A percentile compares a stretch with the other conserved stretches of the same genome.
Conservation (phyloP, 1,140 invertebrate species). For the Macrosteles quadrilineatus region DNA sequence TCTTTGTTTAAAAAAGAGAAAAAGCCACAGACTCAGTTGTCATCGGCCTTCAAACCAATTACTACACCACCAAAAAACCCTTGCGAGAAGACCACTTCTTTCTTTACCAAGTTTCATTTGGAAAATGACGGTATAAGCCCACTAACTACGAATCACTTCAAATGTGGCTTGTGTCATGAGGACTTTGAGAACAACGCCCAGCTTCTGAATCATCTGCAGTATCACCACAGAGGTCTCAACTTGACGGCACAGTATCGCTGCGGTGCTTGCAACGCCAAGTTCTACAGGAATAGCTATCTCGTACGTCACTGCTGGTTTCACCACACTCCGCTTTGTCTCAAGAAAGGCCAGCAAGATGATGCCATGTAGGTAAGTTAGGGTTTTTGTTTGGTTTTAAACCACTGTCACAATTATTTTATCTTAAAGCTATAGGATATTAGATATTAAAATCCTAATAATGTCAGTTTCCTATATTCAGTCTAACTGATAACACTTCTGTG, state of each 20-base stretch:
- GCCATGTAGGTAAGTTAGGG: too few relatives aligned
- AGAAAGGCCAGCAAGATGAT: constrained; percentile 17
- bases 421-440: too few relatives aligned
- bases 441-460: too few relatives aligned
- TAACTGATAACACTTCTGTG: too few relatives aligned
- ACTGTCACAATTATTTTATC: too few relatives aligned
- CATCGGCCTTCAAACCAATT: constrained; percentile 6
- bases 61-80: constrained; percentile 7
- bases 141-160: constrained; percentile 35
- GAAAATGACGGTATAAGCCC: constrained; percentile 18
- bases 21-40: background rate
- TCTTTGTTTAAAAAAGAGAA: constrained; percentile 24
- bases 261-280: constrained; percentile 45
- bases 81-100: constrained; percentile 10
- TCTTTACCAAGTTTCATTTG: constrained; percentile 9
- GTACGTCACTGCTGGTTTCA: constrained; percentile 42
- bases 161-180: constrained; percentile 42
- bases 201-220: constrained; percentile 40
- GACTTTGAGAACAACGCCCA: constrained; percentile 40
- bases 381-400: too few relatives aligned
- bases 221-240: constrained; percentile 38
- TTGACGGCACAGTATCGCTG: constrained; percentile 43
- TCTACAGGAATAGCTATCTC: constrained; percentile 45
- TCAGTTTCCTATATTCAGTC: too few relatives aligned
- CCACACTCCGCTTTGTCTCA: constrained; percentile 43